These are phyloP conservation scores for Hycleus phaleratus DNA, from an alignment of 1,140 invertebrate genomes.

Conservation along the genomic window DNA sequence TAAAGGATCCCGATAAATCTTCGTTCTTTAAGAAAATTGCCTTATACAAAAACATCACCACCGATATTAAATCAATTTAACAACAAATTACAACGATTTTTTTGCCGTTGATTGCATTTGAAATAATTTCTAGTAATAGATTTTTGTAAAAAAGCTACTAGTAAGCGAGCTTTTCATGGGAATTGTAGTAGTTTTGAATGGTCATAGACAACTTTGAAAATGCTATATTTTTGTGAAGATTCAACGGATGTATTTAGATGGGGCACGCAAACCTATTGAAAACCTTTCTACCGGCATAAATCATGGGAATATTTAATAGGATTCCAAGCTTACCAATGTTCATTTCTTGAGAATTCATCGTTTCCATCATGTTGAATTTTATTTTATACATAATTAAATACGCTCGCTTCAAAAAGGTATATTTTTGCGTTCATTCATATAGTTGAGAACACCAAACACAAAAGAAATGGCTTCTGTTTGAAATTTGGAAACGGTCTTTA, in stretches of 20 bases:
- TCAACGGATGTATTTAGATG: slow-evolving; percentile 13
- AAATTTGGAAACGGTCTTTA: background rate
- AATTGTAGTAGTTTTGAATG: slow-evolving; percentile 17
- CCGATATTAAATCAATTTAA: slow-evolving; percentile 14
- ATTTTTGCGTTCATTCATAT: background rate
- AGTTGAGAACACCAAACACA: background rate
- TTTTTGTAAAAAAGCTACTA: slow-evolving; percentile 22
- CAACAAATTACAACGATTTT: background rate
- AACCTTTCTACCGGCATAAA: slow-evolving; percentile 13
- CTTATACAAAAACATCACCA: slow-evolving; percentile 6
- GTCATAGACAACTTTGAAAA: slow-evolving; percentile 18
- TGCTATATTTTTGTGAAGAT: slow-evolving; percentile 14
- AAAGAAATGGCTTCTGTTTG: no score
- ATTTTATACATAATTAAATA: background rate
- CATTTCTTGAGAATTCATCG: slow-evolving; percentile 4
- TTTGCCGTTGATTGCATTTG: no score
- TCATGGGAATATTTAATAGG: slow-evolving; percentile 21
- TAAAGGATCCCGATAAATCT: slow-evolving; percentile 16
- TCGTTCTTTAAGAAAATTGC: slow-evolving; percentile 9
- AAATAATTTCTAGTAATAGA: no score
- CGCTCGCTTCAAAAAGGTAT: background rate
- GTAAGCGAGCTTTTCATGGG: slow-evolving; percentile 25
- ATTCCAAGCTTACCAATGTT: slow-evolving; percentile 14
- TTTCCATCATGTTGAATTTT: background rate
- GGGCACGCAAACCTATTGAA: slow-evolving; percentile 19